phyloP scores from a whole-genome alignment of 2,888 invertebrate genomes.

The Lithophane semibrunnea region DNA sequence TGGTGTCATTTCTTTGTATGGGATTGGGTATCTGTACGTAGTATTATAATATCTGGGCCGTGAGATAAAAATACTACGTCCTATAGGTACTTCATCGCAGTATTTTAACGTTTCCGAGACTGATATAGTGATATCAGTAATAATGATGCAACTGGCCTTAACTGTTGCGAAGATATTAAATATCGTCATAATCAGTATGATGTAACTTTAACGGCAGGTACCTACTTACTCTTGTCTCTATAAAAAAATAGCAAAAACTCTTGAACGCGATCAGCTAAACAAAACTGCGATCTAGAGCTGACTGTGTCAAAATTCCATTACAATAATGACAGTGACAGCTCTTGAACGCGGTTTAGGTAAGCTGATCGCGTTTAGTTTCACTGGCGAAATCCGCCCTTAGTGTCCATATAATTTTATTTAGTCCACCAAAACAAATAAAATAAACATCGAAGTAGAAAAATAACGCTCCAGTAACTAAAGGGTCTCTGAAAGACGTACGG shows the following conservation, averaged over 20 bases:
- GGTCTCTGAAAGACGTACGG: background rate
- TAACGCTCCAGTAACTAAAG: background rate
- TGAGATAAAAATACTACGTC: background rate
- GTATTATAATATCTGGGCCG: no score
- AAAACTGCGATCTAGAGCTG: no score
- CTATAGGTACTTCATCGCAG: background rate
- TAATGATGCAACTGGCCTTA: conserved; percentile 28
- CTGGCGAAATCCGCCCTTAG: no score
- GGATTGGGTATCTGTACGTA: no score
- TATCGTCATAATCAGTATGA: background rate
- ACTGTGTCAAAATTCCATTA: no score
- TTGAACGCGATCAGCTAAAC: no score
- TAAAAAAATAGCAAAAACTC: no score
- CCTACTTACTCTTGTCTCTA: background rate
- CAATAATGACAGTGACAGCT: no score
- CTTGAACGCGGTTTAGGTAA: no score
- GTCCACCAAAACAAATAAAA: background rate
- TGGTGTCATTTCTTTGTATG: no score
- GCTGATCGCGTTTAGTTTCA: no score
- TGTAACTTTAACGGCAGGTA: background rate
- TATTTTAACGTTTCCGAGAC: conserved; percentile 1
- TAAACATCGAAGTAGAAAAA: background rate
- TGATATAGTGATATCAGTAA: conserved; percentile 24
- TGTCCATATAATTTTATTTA: no score
- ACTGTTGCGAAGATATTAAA: conserved; percentile 1